Evolutionary conservation across 2,113 vertebrate genomes (phyloP).

Genomic region (Vulpes ferrilata): DNA sequence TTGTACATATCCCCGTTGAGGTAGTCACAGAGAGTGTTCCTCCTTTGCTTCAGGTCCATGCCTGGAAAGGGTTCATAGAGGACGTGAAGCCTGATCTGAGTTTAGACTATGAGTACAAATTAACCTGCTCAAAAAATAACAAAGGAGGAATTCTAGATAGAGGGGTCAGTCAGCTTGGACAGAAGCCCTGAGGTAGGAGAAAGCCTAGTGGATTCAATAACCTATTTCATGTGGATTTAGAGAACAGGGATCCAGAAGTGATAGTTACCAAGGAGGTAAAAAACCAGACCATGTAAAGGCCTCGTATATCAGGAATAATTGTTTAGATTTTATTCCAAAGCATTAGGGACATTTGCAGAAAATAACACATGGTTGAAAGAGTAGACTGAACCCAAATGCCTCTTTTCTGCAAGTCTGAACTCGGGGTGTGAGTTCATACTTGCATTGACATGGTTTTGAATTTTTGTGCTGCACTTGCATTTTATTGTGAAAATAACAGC

Average conservation of each 20-base stretch:
- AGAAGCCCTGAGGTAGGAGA: not conserved
- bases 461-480: no score
- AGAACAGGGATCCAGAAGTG: not conserved
- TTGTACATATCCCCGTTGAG: not conserved
- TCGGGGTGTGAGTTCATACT: no score
- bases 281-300: not conserved
- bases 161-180: not conserved
- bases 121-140: not conserved
- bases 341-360: not conserved
- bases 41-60: not conserved
- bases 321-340: not conserved
- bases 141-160: not conserved
- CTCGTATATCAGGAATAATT: not conserved
- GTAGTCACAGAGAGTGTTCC: not conserved
- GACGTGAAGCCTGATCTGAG: not conserved
- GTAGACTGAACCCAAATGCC: not conserved
- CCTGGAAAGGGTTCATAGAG: not conserved
- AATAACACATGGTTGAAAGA: not conserved
- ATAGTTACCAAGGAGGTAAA: not conserved
- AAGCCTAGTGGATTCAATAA: not conserved
- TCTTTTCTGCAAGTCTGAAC: not conserved
- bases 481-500: no score
- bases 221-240: not conserved
- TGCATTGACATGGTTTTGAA: no score
- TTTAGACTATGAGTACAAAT: conserved; percentile 23